Percentiles rank a stretch among this genome's conserved stretches.
Conservation (phyloP, 2,113 vertebrate genomes). For the Proteles cristata region DNA sequence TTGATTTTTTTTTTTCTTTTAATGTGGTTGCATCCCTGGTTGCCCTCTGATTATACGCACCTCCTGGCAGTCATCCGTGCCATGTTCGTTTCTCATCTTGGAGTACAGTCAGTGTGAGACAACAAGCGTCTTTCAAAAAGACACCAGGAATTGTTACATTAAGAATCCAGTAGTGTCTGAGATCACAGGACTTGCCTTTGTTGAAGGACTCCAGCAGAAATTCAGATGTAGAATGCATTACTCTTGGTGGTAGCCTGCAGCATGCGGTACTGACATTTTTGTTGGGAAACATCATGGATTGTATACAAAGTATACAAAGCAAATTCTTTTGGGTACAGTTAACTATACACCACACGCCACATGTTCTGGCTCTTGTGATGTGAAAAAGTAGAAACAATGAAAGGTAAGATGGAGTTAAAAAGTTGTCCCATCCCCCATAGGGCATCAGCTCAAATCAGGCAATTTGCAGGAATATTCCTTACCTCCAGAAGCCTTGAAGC, state of each 20-base stretch:
- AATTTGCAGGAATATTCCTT: neutral
- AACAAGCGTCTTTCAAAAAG: neutral
- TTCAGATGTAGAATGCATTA: neutral
- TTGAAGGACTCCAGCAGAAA: neutral
- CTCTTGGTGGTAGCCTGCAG: neutral
- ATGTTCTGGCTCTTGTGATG: neutral
- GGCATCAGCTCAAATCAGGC: neutral
- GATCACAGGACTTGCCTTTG: neutral
- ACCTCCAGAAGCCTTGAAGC: neutral
- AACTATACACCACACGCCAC: neutral
- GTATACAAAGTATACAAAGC: neutral
- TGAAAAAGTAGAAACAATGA: neutral
- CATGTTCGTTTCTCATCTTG: slow-evolving; percentile 29
- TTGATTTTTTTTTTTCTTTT: neutral
- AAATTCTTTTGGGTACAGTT: neutral
- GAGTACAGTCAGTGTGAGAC: neutral
- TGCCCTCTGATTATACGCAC: neutral
- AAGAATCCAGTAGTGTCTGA: neutral
- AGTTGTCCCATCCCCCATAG: neutral
- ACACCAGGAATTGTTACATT: neutral
- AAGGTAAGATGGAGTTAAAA: neutral
- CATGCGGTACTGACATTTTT: neutral
- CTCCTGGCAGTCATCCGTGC: neutral
- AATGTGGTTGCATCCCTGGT: neutral
- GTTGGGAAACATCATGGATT: neutral